Evolutionary conservation across 1,140 invertebrate species (phyloP).

Genomic region (Phortica variegata): DNA sequence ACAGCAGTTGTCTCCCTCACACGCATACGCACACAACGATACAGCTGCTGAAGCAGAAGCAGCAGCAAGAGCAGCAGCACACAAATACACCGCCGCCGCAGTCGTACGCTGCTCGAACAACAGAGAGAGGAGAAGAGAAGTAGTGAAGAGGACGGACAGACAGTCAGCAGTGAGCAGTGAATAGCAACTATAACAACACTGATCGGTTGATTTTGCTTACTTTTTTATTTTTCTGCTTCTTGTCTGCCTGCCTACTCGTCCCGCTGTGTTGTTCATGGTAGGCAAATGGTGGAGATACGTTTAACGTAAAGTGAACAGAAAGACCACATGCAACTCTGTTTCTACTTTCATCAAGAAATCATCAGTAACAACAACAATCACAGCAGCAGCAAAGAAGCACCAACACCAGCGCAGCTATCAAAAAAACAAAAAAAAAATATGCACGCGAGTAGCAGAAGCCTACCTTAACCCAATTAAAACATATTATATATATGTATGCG

Average conservation of each 20-base stretch:
- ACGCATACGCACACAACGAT: slow-evolving; percentile 34
- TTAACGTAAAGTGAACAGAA: slow-evolving; percentile 34
- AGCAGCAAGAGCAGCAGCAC: slow-evolving; percentile 25
- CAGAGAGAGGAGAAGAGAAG: no score
- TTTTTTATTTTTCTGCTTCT: slow-evolving; percentile 46
- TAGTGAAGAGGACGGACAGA: slow-evolving; percentile 30
- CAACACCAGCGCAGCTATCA: slow-evolving; percentile 16
- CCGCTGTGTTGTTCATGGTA: no score
- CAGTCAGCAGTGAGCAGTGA: no score
- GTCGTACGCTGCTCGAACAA: no score
- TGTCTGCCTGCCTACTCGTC: slow-evolving; percentile 25
- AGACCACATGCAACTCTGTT: slow-evolving; percentile 20
- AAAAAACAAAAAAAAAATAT: slow-evolving; percentile 6
- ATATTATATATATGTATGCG: slow-evolving; percentile 22
- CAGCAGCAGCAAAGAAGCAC: slow-evolving; percentile 4
- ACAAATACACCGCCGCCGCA: slow-evolving; percentile 20
- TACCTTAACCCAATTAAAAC: slow-evolving; percentile 57
- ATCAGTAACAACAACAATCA: slow-evolving; percentile 12
- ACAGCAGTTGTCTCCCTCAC: slow-evolving; percentile 41
- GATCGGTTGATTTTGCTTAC: slow-evolving; percentile 36
- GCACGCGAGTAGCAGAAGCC: slow-evolving; percentile 31
- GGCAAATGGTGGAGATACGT: no score
- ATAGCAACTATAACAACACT: slow-evolving; percentile 15
- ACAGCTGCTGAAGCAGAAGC: background rate
- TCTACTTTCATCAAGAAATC: background rate